These are phyloP conservation scores for Anser cygnoides DNA, from an alignment of 2,113 vertebrate genomes.

Conservation along the genomic window DNA sequence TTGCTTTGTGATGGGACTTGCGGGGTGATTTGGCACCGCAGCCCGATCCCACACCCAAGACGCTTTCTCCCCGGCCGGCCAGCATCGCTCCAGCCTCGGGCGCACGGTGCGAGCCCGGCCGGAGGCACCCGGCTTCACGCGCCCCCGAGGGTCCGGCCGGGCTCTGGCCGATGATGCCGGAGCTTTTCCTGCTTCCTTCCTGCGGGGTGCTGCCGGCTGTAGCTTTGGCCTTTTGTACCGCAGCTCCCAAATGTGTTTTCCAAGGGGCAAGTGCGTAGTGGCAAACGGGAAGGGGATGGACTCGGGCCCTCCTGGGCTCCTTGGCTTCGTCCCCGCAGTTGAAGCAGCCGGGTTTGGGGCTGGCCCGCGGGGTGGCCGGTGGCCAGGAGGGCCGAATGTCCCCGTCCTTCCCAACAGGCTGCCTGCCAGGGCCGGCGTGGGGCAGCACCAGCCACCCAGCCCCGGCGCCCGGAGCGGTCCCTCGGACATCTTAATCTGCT, in stretches of 20 bases:
- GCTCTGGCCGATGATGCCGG: background rate
- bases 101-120: rapidly evolving
- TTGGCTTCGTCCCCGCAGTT: background rate
- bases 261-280: background rate
- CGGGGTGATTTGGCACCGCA: background rate
- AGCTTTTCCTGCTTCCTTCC: constrained; percentile 68
- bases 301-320: background rate
- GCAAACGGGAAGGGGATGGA: constrained; percentile 1
- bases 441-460: background rate
- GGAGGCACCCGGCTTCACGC: background rate
- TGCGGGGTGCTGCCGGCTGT: constrained; percentile 9
- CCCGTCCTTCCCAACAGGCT: background rate
- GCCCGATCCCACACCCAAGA: rapidly evolving
- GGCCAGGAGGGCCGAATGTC: background rate
- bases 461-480: background rate
- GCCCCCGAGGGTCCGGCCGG: background rate
- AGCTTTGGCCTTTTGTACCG: constrained; percentile 61
- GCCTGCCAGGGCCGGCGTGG: background rate
- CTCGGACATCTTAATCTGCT: background rate
- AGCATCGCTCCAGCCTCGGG: rapidly evolving
- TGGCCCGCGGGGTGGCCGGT: background rate
- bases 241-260: constrained; percentile 35
- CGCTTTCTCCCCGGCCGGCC: rapidly evolving
- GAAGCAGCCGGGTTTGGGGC: background rate
- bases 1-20: too few species aligned